Evolutionary conservation across 2,888 invertebrate genomes (phyloP).

Genomic region (Boloria selene): DNA sequence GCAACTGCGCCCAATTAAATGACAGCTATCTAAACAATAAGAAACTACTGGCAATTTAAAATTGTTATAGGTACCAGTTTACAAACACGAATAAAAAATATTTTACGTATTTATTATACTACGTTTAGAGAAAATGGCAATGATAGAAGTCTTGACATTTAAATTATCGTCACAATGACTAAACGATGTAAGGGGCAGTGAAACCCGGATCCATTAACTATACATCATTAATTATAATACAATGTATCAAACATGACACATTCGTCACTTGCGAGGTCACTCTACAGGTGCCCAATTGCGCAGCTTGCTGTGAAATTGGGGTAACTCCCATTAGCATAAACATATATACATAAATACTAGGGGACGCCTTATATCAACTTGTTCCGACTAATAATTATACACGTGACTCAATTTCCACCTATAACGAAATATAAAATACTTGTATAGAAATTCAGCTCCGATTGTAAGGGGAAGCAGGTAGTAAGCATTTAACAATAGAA

Average conservation of each 20-base stretch:
- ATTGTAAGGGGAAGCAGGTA: conserved; percentile 22
- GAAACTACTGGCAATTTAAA: conserved; percentile 20
- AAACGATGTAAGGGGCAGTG: conserved; percentile 50
- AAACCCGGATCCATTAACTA: conserved; percentile 58
- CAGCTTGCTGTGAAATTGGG: conserved; percentile 52
- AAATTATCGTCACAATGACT: conserved; percentile 49
- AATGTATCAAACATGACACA: conserved; percentile 49
- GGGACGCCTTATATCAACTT: conserved; percentile 45
- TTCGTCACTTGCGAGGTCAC: conserved; percentile 48
- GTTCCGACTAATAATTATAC: conserved; percentile 32
- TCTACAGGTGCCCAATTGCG: conserved; percentile 61
- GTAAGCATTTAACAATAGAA: conserved; percentile 28
- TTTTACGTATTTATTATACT: neutral
- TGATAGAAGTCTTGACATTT: conserved; percentile 15
- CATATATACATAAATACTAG: conserved; percentile 39
- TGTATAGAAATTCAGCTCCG: neutral
- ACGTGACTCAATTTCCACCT: conserved; percentile 19
- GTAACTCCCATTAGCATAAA: conserved; percentile 44
- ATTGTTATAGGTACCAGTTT: neutral
- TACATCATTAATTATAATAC: conserved; percentile 42
- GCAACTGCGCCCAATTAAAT: conserved; percentile 49
- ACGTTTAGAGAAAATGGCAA: neutral
- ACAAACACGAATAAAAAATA: too few relatives aligned
- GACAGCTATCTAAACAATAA: conserved; percentile 45
- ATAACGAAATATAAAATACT: conserved; percentile 6